These are phyloP conservation scores for Drosophila lacicola DNA, from an alignment of 2,888 invertebrate species.

Conservation along the genomic window DNA sequence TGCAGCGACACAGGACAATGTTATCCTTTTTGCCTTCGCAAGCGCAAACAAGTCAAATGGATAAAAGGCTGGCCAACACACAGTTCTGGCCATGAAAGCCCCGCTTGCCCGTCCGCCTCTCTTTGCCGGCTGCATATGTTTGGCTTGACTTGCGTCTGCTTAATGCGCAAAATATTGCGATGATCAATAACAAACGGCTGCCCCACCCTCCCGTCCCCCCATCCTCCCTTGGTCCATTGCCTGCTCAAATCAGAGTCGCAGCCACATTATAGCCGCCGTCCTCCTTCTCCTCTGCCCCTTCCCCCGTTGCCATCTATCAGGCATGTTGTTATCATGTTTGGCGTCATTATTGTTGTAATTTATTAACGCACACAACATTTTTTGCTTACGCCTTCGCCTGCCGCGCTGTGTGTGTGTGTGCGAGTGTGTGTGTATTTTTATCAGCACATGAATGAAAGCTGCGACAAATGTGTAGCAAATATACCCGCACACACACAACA, in stretches of 20 bases:
- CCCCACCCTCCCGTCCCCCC: not conserved
- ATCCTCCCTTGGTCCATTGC: not conserved
- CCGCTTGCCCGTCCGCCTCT: not conserved
- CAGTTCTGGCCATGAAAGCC: constrained; percentile 3
- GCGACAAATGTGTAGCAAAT: constrained; percentile 65
- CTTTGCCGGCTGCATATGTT: constrained; percentile 65
- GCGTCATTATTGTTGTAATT: constrained; percentile 80
- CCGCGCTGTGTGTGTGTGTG: constrained; percentile 8
- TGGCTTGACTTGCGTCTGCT: constrained; percentile 76
- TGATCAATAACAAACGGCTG: constrained; percentile 78
- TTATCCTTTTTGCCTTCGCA: constrained; percentile 71
- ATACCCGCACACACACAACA: constrained; percentile 10
- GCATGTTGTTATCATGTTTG: constrained; percentile 77
- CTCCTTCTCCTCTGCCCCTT: not conserved
- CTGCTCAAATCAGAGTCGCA: constrained; percentile 37
- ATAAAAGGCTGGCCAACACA: constrained; percentile 58
- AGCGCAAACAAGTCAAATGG: constrained; percentile 77
- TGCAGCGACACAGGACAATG: constrained; percentile 58
- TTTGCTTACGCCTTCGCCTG: constrained; percentile 66
- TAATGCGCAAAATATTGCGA: constrained; percentile 81
- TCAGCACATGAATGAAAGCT: constrained; percentile 55
- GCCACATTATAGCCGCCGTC: constrained; percentile 20
- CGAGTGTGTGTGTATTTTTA: constrained; percentile 50
- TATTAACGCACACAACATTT: constrained; percentile 77
- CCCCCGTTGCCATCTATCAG: constrained; percentile 41